A percentile compares a stretch with the other conserved stretches of the same genome.
Conservation (phyloP, 2,888 invertebrate species). For the Iselma pallidipennis region DNA sequence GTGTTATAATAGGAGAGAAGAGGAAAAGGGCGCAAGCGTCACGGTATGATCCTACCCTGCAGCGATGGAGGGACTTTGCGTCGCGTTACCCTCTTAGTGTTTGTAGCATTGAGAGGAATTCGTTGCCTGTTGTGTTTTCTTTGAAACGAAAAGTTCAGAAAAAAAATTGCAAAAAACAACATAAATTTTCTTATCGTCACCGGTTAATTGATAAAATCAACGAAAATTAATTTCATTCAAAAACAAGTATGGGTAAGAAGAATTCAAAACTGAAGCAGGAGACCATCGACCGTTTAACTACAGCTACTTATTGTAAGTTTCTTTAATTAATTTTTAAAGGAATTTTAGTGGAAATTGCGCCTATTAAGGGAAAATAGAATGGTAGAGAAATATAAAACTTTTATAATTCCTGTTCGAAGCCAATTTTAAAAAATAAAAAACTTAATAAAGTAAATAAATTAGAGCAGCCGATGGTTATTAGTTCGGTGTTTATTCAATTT, state of each 20-base stretch:
- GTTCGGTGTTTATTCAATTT: too few species aligned
- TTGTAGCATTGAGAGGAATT: conserved; percentile 20
- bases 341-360: too few species aligned
- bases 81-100: conserved; percentile 29
- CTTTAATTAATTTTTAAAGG: conserved; percentile 7
- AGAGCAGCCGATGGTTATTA: too few species aligned
- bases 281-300: conserved; percentile 89
- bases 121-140: conserved; percentile 6
- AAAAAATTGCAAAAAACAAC: too few species aligned
- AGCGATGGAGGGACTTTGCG: conserved; percentile 19
- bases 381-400: too few species aligned
- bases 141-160: too few species aligned
- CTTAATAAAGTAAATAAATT: background rate
- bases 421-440: background rate
- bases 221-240: too few species aligned
- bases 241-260: conserved; percentile 86
- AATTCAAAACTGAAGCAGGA: conserved; percentile 96
- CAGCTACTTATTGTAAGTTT: conserved; percentile 91
- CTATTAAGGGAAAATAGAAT: too few species aligned
- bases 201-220: too few species aligned
- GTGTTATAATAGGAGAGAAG: background rate
- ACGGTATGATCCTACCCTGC: conserved; percentile 16
- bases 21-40: conserved; percentile 33
- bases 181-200: too few species aligned
- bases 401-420: too few species aligned